Evolutionary conservation across 64 coral and sea anemone species (phyloP).

Genomic region (Montipora sp.): DNA sequence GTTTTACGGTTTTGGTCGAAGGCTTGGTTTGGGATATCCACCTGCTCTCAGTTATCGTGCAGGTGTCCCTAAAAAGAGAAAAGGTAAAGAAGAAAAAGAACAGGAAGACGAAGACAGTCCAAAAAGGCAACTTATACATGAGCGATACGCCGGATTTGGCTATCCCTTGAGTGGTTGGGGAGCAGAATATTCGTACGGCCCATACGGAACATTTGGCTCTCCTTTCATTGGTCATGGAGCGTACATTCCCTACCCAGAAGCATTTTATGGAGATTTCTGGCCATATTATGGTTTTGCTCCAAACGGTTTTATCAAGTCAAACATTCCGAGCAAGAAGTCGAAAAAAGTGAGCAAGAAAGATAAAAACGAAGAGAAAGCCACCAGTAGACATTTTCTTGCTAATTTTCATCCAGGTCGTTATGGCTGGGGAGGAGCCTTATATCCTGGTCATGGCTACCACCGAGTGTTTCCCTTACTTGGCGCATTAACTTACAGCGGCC

Average conservation of each 20-base stretch:
- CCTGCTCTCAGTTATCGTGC: constrained; percentile 17
- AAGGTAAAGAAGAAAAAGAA: constrained; percentile 23
- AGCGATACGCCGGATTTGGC: constrained; percentile 6
- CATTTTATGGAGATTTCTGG: not conserved
- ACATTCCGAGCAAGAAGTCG: constrained; percentile 22
- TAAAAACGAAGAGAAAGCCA: constrained; percentile 49
- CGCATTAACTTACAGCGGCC: constrained; percentile 30
- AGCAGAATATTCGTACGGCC: constrained; percentile 2
- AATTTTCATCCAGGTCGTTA: constrained; percentile 83
- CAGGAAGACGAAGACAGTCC: constrained; percentile 17
- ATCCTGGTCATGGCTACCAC: constrained; percentile 61
- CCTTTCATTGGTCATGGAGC: constrained; percentile 27
- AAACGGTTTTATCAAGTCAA: constrained; percentile 42
- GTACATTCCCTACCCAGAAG: constrained; percentile 12
- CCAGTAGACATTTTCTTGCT: constrained; percentile 46
- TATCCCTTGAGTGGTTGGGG: not conserved
- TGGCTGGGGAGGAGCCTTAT: constrained; percentile 83
- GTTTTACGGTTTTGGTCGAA: constrained; percentile 12
- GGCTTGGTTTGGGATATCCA: constrained; percentile 29
- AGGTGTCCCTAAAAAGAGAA: constrained; percentile 2
- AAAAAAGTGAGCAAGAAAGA: not conserved
- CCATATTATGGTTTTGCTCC: constrained; percentile 34
- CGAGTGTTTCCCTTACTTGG: constrained; percentile 57
- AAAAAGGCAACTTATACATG: constrained; percentile 11
- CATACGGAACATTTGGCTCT: constrained; percentile 19